Evolutionary conservation across 2,888 invertebrate genomes (phyloP).

Genomic region (Synanthedon myopaeformis): DNA sequence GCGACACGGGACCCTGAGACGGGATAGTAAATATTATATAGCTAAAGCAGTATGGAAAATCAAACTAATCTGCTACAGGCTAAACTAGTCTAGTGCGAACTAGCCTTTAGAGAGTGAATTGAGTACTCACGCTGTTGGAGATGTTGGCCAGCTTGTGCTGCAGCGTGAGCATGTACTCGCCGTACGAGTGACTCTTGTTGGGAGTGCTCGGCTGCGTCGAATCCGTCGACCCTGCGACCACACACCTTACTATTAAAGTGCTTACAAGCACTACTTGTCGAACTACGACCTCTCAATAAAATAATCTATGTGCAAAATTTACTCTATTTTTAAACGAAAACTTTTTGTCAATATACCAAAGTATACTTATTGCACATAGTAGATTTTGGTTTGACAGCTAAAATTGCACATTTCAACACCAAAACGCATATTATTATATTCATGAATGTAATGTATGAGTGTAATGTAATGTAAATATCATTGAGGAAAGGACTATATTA

Average conservation of each 20-base stretch:
- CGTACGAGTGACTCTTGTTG: constrained; percentile 74
- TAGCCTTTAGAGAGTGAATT: no score
- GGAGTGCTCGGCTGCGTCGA: constrained; percentile 73
- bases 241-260: no score
- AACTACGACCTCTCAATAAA: neutral
- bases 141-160: constrained; percentile 77
- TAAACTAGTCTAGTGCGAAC: no score
- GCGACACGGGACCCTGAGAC: constrained; percentile 70
- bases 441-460: no score
- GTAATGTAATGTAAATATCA: no score
- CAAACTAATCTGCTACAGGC: no score
- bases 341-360: no score
- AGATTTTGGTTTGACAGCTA: neutral
- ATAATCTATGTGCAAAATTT: neutral
- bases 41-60: neutral
- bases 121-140: constrained; percentile 62
- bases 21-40: neutral
- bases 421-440: no score
- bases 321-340: no score
- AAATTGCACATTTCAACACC: no score
- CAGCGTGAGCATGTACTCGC: constrained; percentile 75
- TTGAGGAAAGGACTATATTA: no score
- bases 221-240: constrained; percentile 50
- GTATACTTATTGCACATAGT: neutral
- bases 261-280: no score